Evolutionary conservation across 2,888 invertebrate species (phyloP).

Genomic region (Chrysotoxum bicinctum): DNA sequence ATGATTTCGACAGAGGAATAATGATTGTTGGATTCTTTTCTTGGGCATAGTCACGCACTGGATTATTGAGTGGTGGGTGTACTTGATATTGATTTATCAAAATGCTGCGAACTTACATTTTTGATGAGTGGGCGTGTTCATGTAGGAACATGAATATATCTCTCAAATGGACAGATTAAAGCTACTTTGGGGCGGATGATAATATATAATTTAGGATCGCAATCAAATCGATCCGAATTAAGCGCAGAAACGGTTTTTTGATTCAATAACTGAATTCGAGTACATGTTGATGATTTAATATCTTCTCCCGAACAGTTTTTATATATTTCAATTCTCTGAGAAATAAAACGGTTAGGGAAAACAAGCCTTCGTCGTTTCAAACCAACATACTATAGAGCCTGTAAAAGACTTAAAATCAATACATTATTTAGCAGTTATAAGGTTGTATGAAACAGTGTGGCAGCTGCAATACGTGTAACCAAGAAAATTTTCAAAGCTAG

Average conservation of each 20-base stretch:
- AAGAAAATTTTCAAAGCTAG: no score
- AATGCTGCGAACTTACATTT: not conserved
- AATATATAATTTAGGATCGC: not conserved
- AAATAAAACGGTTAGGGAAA: no score
- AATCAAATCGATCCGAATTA: not conserved
- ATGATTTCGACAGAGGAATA: conserved; percentile 32
- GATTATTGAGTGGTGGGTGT: conserved; percentile 20
- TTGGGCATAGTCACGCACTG: conserved; percentile 13
- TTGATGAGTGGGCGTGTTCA: not conserved
- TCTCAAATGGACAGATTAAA: not conserved
- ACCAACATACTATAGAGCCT: no score
- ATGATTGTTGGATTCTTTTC: conserved; percentile 29
- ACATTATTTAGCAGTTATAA: no score
- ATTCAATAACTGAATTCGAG: not conserved
- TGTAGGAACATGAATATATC: no score
- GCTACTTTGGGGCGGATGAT: not conserved
- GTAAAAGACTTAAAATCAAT: no score
- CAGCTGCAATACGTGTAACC: no score
- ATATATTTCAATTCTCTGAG: no score
- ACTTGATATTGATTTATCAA: conserved; percentile 19
- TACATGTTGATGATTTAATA: no score
- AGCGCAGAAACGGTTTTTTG: not conserved
- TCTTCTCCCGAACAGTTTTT: no score
- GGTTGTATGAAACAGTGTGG: no score
- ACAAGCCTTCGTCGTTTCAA: no score